Base-by-base conservation (phyloP, 2,113 vertebrate genomes). In the Bambusicola thoracicus region DNA sequence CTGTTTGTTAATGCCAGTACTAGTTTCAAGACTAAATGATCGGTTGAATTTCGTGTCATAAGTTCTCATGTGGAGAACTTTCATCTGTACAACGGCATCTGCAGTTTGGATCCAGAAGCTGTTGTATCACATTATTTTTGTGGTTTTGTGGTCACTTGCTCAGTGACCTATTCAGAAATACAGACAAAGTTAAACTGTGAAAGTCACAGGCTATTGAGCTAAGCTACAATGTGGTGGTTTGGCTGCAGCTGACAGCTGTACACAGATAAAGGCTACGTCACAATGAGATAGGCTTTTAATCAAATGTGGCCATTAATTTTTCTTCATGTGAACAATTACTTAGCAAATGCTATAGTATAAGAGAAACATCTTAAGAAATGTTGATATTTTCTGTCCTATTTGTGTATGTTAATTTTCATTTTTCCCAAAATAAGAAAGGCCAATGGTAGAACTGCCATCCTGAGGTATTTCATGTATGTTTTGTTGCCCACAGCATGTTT, bases 391-490 rank as follows among this genome's bases (percentile, higher is more conserved):
- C 56, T 89, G 68, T 94, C 89, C 63, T 89, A 29, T 38, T 68
- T 22, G 6, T 38, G 18, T 34, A 84, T 1, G 0, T 30, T 81
- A 58, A 68, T 69, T 87, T 91, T 92, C 2, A 1, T 43, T 93
- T 85, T 81, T 59, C 32, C 40, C 61, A 61, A 59, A 7, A 20
- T 25, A 34, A 3, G 16, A 40, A 4, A 3, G 66, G 81, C 56
- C 83, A 86, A 83, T 17, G 21, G 29, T 40, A 30, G 46, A 67
- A 55, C 34, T 66, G 63, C 79, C 81, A 61, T 62, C n/a, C n/a
- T 38, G 15, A 83, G 59, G 40, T 12, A 27, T 14, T 6, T 46
- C 0, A 0, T 30, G 2, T 1, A 0, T 1, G 15, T 65, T 73
- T 36, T 44, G 44, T 55, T 68, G 76, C 41, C 59, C 41, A 38